Conservation (phyloP, 2,888 invertebrate genomes). For the Cinara cedri region DNA sequence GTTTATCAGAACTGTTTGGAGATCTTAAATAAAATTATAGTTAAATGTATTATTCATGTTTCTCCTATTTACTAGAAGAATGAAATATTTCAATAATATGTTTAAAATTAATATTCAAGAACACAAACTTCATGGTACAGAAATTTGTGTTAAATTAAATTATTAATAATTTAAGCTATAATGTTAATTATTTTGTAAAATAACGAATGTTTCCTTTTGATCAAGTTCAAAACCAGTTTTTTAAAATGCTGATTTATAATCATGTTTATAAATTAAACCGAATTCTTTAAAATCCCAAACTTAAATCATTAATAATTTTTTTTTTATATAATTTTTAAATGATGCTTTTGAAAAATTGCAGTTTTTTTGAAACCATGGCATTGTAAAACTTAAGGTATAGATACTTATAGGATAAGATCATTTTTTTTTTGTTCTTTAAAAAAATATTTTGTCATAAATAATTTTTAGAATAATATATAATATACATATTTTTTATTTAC, state of each 20-base stretch:
- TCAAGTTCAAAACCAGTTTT: no score
- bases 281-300: background rate
- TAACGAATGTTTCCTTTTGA: background rate
- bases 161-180: background rate
- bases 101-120: background rate
- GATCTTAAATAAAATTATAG: constrained; percentile 15
- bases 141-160: constrained; percentile 3
- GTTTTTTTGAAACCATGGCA: background rate
- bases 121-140: background rate
- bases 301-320: no score
- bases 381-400: no score
- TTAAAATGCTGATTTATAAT: no score
- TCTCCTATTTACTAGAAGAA: background rate
- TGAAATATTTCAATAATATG: background rate
- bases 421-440: no score
- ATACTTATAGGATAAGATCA: no score
- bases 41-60: background rate
- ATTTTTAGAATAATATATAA: no score
- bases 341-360: background rate
- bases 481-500: background rate
- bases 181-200: background rate
- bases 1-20: constrained; percentile 68
- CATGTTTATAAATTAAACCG: no score
- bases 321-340: no score
- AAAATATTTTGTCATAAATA: no score